Evolutionary conservation across 1,140 invertebrate species (phyloP).

Genomic region (Hypothenemus hampei): DNA sequence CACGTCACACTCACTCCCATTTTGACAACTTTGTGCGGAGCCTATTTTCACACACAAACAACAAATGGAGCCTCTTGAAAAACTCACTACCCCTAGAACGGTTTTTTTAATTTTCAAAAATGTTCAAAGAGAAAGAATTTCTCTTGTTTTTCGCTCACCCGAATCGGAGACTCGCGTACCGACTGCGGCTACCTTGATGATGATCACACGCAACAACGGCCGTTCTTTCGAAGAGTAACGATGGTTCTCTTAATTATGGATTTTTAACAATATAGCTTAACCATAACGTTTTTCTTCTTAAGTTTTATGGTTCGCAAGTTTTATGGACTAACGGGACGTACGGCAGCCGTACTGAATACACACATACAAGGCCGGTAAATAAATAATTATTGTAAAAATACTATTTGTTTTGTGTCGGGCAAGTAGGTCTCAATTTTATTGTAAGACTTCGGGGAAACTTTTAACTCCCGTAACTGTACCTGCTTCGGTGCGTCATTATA

Average conservation of each 20-base stretch:
- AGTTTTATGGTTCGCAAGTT: slow-evolving; percentile 36
- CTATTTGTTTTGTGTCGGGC: not conserved
- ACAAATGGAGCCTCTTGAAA: slow-evolving; percentile 2
- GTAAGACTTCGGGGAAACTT: too few species aligned
- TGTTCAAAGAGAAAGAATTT: not conserved
- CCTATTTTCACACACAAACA: slow-evolving; percentile 38
- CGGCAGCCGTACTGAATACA: slow-evolving; percentile 21
- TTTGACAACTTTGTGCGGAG: slow-evolving; percentile 35
- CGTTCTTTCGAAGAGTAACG: too few species aligned
- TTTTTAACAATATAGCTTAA: slow-evolving; percentile 22
- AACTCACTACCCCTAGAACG: not conserved
- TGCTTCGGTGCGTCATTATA: too few species aligned
- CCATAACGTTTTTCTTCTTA: slow-evolving; percentile 40
- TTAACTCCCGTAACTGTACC: too few species aligned
- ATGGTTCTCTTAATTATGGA: slow-evolving; percentile 41
- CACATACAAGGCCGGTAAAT: slow-evolving; percentile 18
- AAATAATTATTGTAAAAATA: slow-evolving; percentile 24
- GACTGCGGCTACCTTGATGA: too few species aligned
- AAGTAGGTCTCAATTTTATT: too few species aligned
- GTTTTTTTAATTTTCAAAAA: not conserved
- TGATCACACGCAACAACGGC: slow-evolving; percentile 12
- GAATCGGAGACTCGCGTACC: slow-evolving; percentile 6
- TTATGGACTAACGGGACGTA: slow-evolving; percentile 37
- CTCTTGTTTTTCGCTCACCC: slow-evolving; percentile 10
- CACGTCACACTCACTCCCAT: slow-evolving; percentile 31